Conservation (phyloP, 2,113 vertebrate species). For the Saccopteryx leptura region DNA sequence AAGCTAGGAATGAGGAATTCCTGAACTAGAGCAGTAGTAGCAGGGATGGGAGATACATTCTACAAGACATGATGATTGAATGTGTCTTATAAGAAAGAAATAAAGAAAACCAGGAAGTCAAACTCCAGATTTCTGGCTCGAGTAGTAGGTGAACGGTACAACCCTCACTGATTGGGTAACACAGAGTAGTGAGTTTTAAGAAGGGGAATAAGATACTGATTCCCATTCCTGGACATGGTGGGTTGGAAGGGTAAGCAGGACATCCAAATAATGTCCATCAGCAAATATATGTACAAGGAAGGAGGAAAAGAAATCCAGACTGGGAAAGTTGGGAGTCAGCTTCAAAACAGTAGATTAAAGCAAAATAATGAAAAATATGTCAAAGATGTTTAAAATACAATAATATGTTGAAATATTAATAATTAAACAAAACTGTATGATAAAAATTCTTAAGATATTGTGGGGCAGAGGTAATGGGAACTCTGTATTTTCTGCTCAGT, state of each 20-base stretch:
- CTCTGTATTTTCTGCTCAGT: neutral
- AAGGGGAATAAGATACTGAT: neutral
- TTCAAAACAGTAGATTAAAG: neutral
- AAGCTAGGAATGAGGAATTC: neutral
- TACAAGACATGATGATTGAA: neutral
- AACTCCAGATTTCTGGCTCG: neutral
- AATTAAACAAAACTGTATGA: constrained; percentile 18
- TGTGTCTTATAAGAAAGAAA: constrained; percentile 29
- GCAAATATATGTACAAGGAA: neutral
- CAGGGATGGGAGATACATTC: neutral
- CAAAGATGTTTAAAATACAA: constrained; percentile 13
- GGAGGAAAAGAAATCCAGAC: neutral
- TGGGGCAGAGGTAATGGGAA: neutral
- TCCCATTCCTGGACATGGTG: neutral
- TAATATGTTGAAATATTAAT: constrained; percentile 4
- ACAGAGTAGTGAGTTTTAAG: neutral
- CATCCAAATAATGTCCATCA: neutral
- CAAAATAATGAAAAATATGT: constrained; percentile 21
- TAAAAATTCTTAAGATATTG: constrained; percentile 16
- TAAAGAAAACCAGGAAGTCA: neutral
- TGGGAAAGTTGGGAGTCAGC: neutral
- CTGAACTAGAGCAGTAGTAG: neutral
- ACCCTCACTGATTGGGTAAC: neutral
- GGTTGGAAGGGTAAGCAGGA: neutral
- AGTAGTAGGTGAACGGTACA: neutral